Evolutionary conservation across 2,888 invertebrate genomes (phyloP), one percentile per base, ranked within the genome.

Genomic region (Aproaerema taeniolella): DNA sequence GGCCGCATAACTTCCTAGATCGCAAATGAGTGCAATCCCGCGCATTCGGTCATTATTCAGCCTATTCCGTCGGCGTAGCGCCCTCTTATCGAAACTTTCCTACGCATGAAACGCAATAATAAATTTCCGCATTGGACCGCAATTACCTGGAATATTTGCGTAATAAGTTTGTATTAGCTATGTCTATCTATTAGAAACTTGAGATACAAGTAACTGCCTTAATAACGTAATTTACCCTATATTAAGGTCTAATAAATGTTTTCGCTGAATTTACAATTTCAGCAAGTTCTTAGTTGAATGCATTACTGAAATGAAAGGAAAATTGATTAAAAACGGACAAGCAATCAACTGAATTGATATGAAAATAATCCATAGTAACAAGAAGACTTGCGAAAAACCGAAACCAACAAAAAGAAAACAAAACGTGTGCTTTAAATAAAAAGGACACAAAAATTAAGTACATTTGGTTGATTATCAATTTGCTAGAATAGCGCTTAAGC

Each of bases 51-150:
- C 49, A 53, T 53, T 53, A 53, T 51, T 53, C 45, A 55, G 50
- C 47, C 50, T 50, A 55, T 51, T 48, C 47, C 51, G 67, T 31
- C 46, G 47, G 50, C 49, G 49, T 39, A 34, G 39, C 53, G 61
- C 61, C 62, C 64, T 67, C 61, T 72, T 76, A 75, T 74, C 68
- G 68, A 74, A 77, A 72, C 61, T 67, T 65, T 63, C 54, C 60
- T 60, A 61, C 64, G 62, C 62, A 70, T 63, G 63, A 66, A 64
- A 62, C 52, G 66, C 61, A 65, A 67, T 73, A 73, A 74, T 78
- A 64, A 66, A 72, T 69, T 78, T 78, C 78, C 77, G 70, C 64
- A 65, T 71, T 64, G 49, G 55, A 51, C 58, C 55, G 67, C 70
- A 71, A 80, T 79, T 76, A 74, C 71, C 47, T 50, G 45, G 52